Evolutionary conservation across 2,113 vertebrate species (phyloP).

Genomic region (human): GRCh38 chr2:163730001-163730500

Average conservation of each 20-base stretch:
- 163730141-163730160: background rate
- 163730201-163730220: background rate
- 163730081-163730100: conserved; percentile 44
- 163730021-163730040: background rate
- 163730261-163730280: background rate
- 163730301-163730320: conserved; percentile 39
- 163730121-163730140: conserved; percentile 56
- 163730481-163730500: background rate
- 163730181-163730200: background rate
- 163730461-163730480: background rate
- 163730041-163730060: conserved; percentile 78
- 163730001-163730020: background rate
- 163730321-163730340: background rate
- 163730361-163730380: conserved; percentile 1
- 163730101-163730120: conserved; percentile 45
- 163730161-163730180: background rate
- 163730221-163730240: background rate
- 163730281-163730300: background rate
- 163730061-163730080: background rate
- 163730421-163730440: conserved; percentile 7
- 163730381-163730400: background rate
- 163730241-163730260: background rate
- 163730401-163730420: background rate
- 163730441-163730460: background rate
- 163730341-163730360: background rate